phyloP scores from a whole-genome alignment of 1,140 invertebrate species.

The Dermatophagoides farinae region DNA sequence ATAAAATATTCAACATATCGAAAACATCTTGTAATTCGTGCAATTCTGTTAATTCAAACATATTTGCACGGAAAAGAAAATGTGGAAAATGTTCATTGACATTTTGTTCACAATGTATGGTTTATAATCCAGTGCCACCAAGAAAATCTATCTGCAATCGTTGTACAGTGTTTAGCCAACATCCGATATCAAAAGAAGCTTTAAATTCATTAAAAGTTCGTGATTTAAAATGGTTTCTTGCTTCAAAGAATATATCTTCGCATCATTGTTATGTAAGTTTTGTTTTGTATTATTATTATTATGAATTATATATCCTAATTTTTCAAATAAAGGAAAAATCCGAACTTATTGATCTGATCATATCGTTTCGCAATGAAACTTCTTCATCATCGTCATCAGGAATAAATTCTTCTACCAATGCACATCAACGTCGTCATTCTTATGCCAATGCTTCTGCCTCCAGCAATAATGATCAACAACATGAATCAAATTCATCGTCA shows the following conservation, averaged over 20 bases:
- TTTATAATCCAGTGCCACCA: not conserved
- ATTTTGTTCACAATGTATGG: too few relatives aligned
- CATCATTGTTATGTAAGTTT: conserved; percentile 10
- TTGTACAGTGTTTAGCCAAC: conserved; percentile 10
- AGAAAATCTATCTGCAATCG: conserved; percentile 3
- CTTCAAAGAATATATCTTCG: not conserved
- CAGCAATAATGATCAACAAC: not conserved
- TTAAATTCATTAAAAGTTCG: conserved; percentile 12
- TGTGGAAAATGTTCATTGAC: too few relatives aligned
- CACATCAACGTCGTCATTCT: too few relatives aligned
- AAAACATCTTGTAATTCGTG: too few relatives aligned
- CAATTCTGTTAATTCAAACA: too few relatives aligned
- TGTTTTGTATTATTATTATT: conserved; percentile 1
- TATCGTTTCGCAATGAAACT: not conserved
- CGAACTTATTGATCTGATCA: conserved; percentile 14
- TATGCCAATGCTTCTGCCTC: not conserved
- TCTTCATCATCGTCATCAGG: not conserved
- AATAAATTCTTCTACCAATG: too few relatives aligned
- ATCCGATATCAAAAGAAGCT: conserved; percentile 10
- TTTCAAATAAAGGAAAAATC: conserved; percentile 9
- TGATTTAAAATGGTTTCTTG: conserved; percentile 17
- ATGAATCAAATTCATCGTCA: not conserved
- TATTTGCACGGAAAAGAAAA: too few relatives aligned
- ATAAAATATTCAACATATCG: too few relatives aligned
- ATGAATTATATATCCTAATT: not conserved